Conservation (phyloP, 2,888 invertebrate genomes). For the Poecilobothrus nobilitatus region DNA sequence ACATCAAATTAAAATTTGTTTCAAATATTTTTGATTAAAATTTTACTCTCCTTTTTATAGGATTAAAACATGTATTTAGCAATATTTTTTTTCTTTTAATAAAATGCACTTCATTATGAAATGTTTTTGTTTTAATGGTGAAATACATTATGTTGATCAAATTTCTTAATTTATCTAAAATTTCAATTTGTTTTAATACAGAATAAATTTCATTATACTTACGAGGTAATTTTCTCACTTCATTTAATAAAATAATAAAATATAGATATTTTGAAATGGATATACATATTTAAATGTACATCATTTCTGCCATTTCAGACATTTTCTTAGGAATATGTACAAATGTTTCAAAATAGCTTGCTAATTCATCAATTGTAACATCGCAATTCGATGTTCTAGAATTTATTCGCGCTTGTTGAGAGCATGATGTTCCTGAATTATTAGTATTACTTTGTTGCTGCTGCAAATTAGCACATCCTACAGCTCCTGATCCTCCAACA, state of each 20-base stretch:
- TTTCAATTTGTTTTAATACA: too few species aligned
- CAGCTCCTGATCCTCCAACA: too few species aligned
- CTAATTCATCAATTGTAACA: constrained; percentile 87
- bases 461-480: constrained; percentile 19
- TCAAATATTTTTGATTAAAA: too few species aligned
- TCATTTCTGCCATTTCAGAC: constrained; percentile 97
- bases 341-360: constrained; percentile 90
- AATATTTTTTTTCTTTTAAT: too few species aligned
- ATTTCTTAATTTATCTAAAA: too few species aligned
- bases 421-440: constrained; percentile 50
- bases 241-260: background rate
- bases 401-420: constrained; percentile 65
- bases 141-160: too few species aligned
- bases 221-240: constrained; percentile 1
- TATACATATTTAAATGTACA: constrained; percentile 70
- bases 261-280: background rate
- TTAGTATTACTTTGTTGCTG: background rate
- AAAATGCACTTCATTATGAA: too few species aligned
- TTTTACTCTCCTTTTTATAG: too few species aligned
- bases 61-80: too few species aligned
- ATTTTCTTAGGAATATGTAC: constrained; percentile 96
- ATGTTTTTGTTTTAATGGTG: too few species aligned
- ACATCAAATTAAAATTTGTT: too few species aligned
- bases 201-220: background rate
- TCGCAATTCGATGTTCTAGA: constrained; percentile 50